Base-by-base conservation (phyloP, 1,140 invertebrate genomes). In the Colletes gigas region DNA sequence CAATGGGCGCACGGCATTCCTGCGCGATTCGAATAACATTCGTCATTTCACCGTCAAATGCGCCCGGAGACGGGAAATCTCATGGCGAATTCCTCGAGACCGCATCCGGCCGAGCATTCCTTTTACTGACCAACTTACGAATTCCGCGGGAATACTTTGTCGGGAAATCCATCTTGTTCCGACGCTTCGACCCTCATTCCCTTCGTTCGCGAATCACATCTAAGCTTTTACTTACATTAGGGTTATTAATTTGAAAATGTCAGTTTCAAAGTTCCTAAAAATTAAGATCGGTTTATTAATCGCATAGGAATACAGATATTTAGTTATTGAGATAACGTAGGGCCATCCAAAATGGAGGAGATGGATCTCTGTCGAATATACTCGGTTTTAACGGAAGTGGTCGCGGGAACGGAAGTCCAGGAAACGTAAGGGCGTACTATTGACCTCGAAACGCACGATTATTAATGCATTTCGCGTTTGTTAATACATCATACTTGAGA, bases 401-500 rank as follows among this genome's bases (percentile, higher is more conserved):
- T n/a, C n/a, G n/a, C n/a, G n/a, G n/a, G n/a, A 47, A 47, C 44
- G 9, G 9, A 47, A 6, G 44, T 47, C 44, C 6, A 6, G 15
- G 19, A 12, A 39, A 19, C 12, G 21, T 9, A 19, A 10, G 19
- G 15, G 9, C 14, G 12, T 41, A n/a, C 12, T n/a, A 15, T 17
- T 30, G n/a, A 6, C 6, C 15, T 9, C 1, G 54, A 21, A 44
- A 39, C n/a, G 57, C 54, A 19, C 17, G 19, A 44, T 74, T 74
- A 74, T 74, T 74, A 63, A 52, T 39, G 71, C 44, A 70, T 70
- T 57, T 52, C 68, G 17, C 3, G 44, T 10, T 74, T 62, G 71
- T 63, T 63, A 63, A 54, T 74, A 74, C 47, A 63, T 74, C 71
- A 74, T 12, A 74, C 59, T 63, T 62, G 71, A 74, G 60, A 63